Evolutionary conservation across 2,888 invertebrate species (phyloP).

Genomic region (Anthophora plumipes): DNA sequence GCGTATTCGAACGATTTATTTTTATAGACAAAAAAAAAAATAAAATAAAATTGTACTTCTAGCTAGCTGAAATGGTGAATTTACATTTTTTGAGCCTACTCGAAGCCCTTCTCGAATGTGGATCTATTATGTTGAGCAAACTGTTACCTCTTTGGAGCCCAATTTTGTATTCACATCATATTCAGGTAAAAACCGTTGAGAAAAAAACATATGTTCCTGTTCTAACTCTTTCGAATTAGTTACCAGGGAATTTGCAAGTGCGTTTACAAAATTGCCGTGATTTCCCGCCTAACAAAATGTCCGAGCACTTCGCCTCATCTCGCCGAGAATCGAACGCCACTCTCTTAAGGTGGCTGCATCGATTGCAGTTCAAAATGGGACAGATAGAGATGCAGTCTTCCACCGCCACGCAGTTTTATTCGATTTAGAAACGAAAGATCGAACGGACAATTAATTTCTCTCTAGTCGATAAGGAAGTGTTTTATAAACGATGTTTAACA

Average conservation of each 20-base stretch:
- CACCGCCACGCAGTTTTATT: slow-evolving; percentile 95
- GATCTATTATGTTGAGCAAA: slow-evolving; percentile 96
- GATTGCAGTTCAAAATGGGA: slow-evolving; percentile 98
- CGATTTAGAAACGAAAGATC: slow-evolving; percentile 86
- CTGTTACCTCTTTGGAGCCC: slow-evolving; percentile 98
- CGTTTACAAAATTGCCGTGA: slow-evolving; percentile 95
- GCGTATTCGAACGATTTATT: neutral
- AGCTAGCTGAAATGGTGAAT: slow-evolving; percentile 99
- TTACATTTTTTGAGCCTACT: slow-evolving; percentile 97
- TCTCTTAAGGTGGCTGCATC: slow-evolving; percentile 93
- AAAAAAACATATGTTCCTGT: neutral
- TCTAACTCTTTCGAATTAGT: slow-evolving; percentile 85
- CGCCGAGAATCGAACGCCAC: slow-evolving; percentile 86
- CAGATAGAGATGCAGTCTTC: slow-evolving; percentile 98
- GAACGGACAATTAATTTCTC: neutral
- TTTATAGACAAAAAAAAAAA: no score
- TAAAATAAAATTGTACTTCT: slow-evolving; percentile 68
- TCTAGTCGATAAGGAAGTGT: slow-evolving; percentile 3
- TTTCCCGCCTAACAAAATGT: slow-evolving; percentile 88
- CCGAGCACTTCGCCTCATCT: slow-evolving; percentile 84
- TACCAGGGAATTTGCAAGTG: slow-evolving; percentile 94
- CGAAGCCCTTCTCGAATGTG: slow-evolving; percentile 97
- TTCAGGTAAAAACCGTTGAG: slow-evolving; percentile 86
- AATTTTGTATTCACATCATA: slow-evolving; percentile 95
- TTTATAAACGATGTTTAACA: slow-evolving; percentile 28